Conservation (phyloP, 1,140 invertebrate species). For the Drosophila leontia region DNA sequence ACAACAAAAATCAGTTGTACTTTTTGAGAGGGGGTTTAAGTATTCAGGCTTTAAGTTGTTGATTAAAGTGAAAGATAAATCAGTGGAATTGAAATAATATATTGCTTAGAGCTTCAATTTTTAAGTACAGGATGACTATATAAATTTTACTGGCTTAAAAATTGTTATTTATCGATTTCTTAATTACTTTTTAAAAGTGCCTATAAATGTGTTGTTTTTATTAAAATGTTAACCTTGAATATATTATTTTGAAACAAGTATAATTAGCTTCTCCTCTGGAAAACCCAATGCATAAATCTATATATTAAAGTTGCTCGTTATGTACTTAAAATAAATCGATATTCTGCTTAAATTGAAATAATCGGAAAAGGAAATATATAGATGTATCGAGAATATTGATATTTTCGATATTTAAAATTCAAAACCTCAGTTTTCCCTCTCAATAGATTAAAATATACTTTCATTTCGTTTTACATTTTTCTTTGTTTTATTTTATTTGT, state of each 20-base stretch:
- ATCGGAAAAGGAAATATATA: too few species aligned
- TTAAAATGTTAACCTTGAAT: too few species aligned
- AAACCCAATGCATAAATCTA: too few species aligned
- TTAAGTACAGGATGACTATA: neutral
- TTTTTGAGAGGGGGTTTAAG: neutral
- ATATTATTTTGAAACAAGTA: too few species aligned
- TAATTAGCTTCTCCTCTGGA: too few species aligned
- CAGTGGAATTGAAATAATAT: neutral
- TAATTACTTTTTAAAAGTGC: neutral
- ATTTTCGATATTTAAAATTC: too few species aligned
- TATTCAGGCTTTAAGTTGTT: neutral
- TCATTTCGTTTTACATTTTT: slow-evolving; percentile 23
- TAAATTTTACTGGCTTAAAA: neutral
- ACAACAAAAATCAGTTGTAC: neutral
- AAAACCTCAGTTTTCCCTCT: too few species aligned
- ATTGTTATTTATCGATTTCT: neutral
- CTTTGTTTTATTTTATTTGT: slow-evolving; percentile 24
- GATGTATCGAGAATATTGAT: too few species aligned
- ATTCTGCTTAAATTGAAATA: too few species aligned
- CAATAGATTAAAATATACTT: neutral
- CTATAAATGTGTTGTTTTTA: neutral
- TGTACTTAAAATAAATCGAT: too few species aligned
- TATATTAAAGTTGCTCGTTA: too few species aligned
- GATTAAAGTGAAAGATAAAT: neutral
- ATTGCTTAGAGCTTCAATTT: neutral